Conservation (phyloP, 2,797 vertebrate species). For the Channallabes apus region DNA sequence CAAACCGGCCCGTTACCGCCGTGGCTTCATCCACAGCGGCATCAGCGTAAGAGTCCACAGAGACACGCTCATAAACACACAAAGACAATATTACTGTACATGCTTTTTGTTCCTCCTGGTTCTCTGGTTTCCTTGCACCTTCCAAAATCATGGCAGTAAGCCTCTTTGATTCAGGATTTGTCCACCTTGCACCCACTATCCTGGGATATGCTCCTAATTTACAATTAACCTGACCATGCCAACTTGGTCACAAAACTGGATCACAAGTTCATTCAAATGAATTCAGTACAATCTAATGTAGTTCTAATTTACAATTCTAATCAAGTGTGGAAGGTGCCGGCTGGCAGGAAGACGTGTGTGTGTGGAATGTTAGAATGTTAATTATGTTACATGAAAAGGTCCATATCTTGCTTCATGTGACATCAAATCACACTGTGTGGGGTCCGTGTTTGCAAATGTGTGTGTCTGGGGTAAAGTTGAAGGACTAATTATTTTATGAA, state of each 20-base stretch:
- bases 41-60: constrained; percentile 82
- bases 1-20: constrained; percentile 92
- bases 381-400: not conserved
- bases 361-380: not conserved
- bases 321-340: not conserved
- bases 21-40: constrained; percentile 91
- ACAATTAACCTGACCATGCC: not conserved
- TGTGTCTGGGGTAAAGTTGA: not conserved
- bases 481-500: not conserved
- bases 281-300: not conserved
- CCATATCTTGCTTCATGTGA: not conserved
- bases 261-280: not conserved
- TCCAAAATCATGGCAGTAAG: not conserved
- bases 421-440: not conserved
- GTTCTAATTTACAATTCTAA: not conserved
- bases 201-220: not conserved
- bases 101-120: not conserved
- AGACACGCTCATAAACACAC: not conserved
- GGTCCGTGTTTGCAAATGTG: not conserved
- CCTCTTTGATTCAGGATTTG: not conserved
- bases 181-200: not conserved
- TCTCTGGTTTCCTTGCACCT: not conserved
- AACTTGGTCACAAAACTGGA: not conserved
- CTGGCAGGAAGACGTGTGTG: not conserved
- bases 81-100: not conserved